These are phyloP conservation scores for Saccostrea echinata DNA, from an alignment of 1,140 invertebrate genomes.

Conservation along the genomic window DNA sequence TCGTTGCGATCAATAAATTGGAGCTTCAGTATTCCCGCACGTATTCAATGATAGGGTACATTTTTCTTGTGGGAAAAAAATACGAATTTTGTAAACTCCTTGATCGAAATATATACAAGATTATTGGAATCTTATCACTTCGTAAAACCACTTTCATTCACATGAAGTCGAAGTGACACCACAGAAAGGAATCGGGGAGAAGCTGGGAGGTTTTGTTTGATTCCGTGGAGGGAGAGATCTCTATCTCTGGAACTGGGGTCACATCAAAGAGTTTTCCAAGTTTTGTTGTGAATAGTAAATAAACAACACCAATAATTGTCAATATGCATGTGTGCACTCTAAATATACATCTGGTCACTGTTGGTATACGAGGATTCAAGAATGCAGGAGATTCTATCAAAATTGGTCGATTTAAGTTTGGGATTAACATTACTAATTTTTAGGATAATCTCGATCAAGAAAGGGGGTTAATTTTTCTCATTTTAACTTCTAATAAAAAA, in stretches of 20 bases:
- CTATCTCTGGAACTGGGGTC: neutral
- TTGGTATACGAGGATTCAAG: too few species aligned
- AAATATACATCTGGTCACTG: neutral
- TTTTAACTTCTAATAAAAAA: too few species aligned
- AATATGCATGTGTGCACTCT: neutral
- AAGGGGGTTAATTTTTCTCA: too few species aligned
- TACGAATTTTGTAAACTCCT: constrained; percentile 15
- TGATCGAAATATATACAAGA: constrained; percentile 14
- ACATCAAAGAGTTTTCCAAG: constrained; percentile 2
- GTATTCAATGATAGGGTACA: neutral
- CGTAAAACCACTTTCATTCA: constrained; percentile 20
- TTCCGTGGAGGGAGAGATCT: neutral
- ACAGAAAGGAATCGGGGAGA: neutral
- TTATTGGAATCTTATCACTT: constrained; percentile 21
- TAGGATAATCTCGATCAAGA: too few species aligned
- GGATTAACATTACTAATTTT: neutral
- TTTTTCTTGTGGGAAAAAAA: constrained; percentile 27
- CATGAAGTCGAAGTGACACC: neutral
- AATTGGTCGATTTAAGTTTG: too few species aligned
- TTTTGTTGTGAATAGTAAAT: neutral
- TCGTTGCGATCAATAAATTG: neutral
- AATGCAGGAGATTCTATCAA: too few species aligned
- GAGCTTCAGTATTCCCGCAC: neutral
- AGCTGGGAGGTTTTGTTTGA: constrained; percentile 11
- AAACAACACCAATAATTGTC: constrained; percentile 1